Conservation (phyloP, 2,888 invertebrate species). For the Omphaloscelis lunosa region DNA sequence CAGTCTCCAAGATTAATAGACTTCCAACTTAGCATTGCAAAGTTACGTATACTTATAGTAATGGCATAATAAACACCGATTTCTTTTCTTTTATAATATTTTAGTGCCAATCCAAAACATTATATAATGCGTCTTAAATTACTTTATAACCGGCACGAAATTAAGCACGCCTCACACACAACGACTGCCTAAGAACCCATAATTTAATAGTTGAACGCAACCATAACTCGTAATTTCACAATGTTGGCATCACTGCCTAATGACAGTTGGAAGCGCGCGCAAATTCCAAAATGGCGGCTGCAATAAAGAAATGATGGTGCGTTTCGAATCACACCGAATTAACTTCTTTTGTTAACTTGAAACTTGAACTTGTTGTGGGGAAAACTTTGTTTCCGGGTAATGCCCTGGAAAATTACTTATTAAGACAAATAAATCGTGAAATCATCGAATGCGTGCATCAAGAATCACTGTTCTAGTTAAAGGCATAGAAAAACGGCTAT, state of each 20-base stretch:
- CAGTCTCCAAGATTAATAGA: slow-evolving; percentile 13
- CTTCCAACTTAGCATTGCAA: slow-evolving; percentile 6
- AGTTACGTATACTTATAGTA: slow-evolving; percentile 32
- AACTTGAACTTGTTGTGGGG: slow-evolving; percentile 73
- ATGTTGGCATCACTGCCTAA: slow-evolving; percentile 89
- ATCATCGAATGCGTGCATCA: slow-evolving; percentile 43
- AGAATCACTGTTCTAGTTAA: slow-evolving; percentile 54
- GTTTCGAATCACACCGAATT: slow-evolving; percentile 85
- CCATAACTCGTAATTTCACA: slow-evolving; percentile 86
- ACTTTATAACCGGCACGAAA: slow-evolving; percentile 83
- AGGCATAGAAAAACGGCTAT: slow-evolving; percentile 34
- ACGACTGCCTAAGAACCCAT: slow-evolving; percentile 78
- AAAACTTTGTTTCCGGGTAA: slow-evolving; percentile 71
- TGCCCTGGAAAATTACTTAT: slow-evolving; percentile 63
- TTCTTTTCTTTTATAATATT: slow-evolving; percentile 61
- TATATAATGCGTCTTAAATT: slow-evolving; percentile 75
- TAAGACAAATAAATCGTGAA: slow-evolving; percentile 59
- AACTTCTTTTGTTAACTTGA: slow-evolving; percentile 79
- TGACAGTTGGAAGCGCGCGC: slow-evolving; percentile 84
- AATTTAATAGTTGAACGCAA: slow-evolving; percentile 87
- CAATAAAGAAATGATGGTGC: slow-evolving; percentile 84
- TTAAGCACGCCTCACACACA: slow-evolving; percentile 77
- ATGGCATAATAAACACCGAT: slow-evolving; percentile 36
- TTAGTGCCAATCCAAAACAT: slow-evolving; percentile 66
- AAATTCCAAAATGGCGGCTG: slow-evolving; percentile 87